Evolutionary conservation across 2,888 invertebrate genomes (phyloP).

Genomic region (Dasypolia templi): DNA sequence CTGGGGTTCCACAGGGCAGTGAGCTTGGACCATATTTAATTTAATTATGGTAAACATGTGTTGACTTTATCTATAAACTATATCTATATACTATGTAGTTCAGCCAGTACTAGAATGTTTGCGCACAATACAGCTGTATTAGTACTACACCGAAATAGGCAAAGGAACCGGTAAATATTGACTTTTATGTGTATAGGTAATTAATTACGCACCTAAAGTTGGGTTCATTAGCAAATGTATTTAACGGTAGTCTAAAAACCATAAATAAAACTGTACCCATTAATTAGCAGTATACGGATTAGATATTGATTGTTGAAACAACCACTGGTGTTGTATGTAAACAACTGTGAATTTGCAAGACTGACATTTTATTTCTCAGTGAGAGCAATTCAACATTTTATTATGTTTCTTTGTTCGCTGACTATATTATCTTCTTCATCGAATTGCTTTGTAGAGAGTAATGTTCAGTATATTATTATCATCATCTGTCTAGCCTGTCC

Average conservation of each 20-base stretch:
- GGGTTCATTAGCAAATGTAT: slow-evolving; percentile 31
- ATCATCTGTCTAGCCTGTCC: too few species aligned
- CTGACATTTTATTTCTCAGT: slow-evolving; percentile 3
- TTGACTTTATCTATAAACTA: neutral
- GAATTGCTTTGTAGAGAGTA: slow-evolving; percentile 38
- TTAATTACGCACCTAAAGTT: slow-evolving; percentile 15
- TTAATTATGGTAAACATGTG: neutral
- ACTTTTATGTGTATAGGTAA: too few species aligned
- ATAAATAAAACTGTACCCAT: slow-evolving; percentile 34
- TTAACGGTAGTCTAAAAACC: slow-evolving; percentile 49
- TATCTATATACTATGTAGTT: slow-evolving; percentile 11
- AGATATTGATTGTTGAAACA: slow-evolving; percentile 35
- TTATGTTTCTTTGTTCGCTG: slow-evolving; percentile 31
- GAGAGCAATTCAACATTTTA: slow-evolving; percentile 15
- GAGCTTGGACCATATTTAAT: neutral
- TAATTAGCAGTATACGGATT: slow-evolving; percentile 44
- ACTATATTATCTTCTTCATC: slow-evolving; percentile 22
- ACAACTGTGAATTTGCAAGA: neutral
- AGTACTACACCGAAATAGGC: neutral
- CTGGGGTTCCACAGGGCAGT: slow-evolving; percentile 20
- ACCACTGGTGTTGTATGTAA: slow-evolving; percentile 4
- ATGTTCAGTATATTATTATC: slow-evolving; percentile 52
- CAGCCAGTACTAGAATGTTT: neutral
- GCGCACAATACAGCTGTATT: neutral
- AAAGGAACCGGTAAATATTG: too few species aligned